A percentile compares a stretch with the other conserved stretches of the same genome.
Evolutionary conservation across 2,113 vertebrate species (phyloP).

Genomic region (Hepsetus odoe): DNA sequence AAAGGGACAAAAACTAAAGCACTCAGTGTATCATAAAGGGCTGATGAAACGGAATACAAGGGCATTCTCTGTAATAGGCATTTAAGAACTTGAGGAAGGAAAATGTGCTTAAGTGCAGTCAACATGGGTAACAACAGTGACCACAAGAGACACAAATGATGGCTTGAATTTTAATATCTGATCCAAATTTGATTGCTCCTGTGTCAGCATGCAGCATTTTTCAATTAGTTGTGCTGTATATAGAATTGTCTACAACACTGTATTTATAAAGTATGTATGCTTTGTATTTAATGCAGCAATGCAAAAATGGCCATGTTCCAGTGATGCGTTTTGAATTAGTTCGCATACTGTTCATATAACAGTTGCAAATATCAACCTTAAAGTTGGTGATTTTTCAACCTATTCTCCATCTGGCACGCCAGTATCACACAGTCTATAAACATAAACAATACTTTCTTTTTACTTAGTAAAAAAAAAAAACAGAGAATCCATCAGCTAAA

Average conservation of each 20-base stretch:
- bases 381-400: not conserved
- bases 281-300: not conserved
- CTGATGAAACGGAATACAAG: not conserved
- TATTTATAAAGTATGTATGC: not conserved
- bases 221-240: not conserved
- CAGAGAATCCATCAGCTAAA: too few species aligned
- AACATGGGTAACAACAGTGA: not conserved
- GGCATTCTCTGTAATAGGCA: not conserved
- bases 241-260: not conserved
- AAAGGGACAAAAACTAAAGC: not conserved
- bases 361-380: too few species aligned
- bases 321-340: not conserved
- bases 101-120: not conserved
- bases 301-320: not conserved
- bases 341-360: not conserved
- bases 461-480: too few species aligned
- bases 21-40: not conserved
- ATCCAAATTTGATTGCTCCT: not conserved
- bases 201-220: not conserved
- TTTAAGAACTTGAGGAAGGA: not conserved
- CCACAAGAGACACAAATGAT: not conserved
- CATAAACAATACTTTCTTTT: too few species aligned
- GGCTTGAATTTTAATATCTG: not conserved
- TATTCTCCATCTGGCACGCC: not conserved
- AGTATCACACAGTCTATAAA: not conserved